Percentiles rank a stretch among this genome's conserved stretches.
Conservation (phyloP, 2,888 invertebrate species). For the Folsomia manolachei region DNA sequence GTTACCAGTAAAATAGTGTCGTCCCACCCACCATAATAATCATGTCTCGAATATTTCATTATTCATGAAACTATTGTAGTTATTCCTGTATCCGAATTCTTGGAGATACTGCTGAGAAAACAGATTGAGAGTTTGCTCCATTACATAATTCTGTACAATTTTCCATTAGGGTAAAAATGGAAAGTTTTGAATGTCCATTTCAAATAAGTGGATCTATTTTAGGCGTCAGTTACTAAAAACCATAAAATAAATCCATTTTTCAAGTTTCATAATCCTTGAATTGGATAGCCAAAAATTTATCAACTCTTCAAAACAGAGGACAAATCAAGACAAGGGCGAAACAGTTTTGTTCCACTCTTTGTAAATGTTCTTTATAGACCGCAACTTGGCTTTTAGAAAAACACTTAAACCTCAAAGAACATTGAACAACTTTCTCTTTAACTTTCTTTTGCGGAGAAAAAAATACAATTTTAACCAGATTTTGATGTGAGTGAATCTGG, state of each 20-base stretch:
- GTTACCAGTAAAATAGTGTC: not conserved
- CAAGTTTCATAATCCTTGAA: not conserved
- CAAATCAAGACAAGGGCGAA: no score
- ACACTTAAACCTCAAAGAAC: not conserved
- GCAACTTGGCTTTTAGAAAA: not conserved
- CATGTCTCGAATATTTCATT: conserved; percentile 3
- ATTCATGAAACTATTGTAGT: not conserved
- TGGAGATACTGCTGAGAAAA: no score
- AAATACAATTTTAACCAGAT: not conserved
- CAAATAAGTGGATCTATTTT: no score
- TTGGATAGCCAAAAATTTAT: no score
- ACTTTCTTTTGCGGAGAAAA: not conserved
- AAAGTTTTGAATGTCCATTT: no score
- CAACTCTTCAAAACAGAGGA: no score
- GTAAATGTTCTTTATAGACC: not conserved
- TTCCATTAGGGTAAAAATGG: not conserved
- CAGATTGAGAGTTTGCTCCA: no score
- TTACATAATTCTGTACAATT: not conserved
- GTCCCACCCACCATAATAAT: not conserved
- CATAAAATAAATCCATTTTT: not conserved
- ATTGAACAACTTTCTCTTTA: not conserved
- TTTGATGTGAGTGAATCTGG: not conserved
- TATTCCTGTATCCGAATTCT: no score
- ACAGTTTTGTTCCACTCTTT: not conserved
- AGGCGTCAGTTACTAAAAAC: no score